These are phyloP conservation scores for Indicator indicator DNA, from an alignment of 2,113 vertebrate species.

Conservation along the genomic window DNA sequence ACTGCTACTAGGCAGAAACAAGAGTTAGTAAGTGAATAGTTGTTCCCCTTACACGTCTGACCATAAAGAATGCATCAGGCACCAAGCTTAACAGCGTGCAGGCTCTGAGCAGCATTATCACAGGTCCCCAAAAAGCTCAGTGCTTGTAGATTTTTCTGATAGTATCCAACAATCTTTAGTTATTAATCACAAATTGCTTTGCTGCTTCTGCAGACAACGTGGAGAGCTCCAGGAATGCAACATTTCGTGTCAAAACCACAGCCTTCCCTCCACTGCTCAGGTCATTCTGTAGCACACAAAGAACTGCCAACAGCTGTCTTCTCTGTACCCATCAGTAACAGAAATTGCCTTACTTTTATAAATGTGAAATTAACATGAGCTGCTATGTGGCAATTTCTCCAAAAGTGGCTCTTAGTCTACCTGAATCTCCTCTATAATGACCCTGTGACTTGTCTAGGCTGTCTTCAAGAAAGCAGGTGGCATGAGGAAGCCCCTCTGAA, in stretches of 20 bases:
- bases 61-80: slow-evolving; percentile 32
- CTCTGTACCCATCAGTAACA: slow-evolving; percentile 56
- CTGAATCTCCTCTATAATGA: slow-evolving; percentile 17
- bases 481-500: background rate
- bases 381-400: background rate
- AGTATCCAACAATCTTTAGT: slow-evolving; percentile 45
- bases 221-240: slow-evolving; percentile 36
- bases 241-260: slow-evolving; percentile 47
- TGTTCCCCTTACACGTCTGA: background rate
- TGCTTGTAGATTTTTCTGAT: slow-evolving; percentile 44
- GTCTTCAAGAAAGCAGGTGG: background rate
- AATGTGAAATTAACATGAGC: slow-evolving; percentile 23
- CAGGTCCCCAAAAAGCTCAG: background rate
- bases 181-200: slow-evolving; percentile 53
- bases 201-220: background rate
- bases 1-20: slow-evolving; percentile 33
- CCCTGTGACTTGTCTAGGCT: background rate
- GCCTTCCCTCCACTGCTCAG: slow-evolving; percentile 9
- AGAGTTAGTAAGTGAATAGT: slow-evolving; percentile 40
- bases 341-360: slow-evolving; percentile 53
- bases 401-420: slow-evolving; percentile 12
- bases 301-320: slow-evolving; percentile 64
- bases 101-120: slow-evolving; percentile 45
- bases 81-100: slow-evolving; percentile 15
- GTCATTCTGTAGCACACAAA: slow-evolving; percentile 56